Evolutionary conservation across 2,888 invertebrate genomes (phyloP), one percentile per base, ranked within the genome.

Genomic region (Apamea crenata): DNA sequence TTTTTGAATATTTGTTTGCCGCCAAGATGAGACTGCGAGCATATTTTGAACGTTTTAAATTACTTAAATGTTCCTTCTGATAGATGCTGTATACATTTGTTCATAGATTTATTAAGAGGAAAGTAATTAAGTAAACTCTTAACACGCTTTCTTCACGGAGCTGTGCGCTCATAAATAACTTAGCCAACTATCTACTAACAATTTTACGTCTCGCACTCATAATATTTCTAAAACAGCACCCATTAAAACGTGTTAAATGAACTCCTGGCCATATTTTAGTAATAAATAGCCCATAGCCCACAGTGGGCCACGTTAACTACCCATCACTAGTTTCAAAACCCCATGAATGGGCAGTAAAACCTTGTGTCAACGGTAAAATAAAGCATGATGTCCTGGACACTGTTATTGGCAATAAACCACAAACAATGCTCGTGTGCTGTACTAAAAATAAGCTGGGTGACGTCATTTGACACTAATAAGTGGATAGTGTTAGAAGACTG

Each of bases 281-380:
- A 66, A 77, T 75, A 69, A 82, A 82, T 77, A 78, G 85, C 59
- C 40, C 75, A 73, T 47, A 65, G 71, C 25, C 50, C 18, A 72
- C 77, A 29, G 78, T 84, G 70, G 72, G 50, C 66, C n/a, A 68
- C 65, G 61, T 84, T 87, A 72, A 87, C 69, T 81, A 73, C 74
- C 89, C 85, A 87, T 88, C 89, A 83, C 76, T 80, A 73, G 75
- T 70, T 74, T 74, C 77, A 63, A 63, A 80, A 82, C 67, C 71
- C 79, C 75, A 82, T 87, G 90, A 90, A 90, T 87, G 85, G 90
- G 87, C 47, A 21, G 81, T 90, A 87, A 90, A 90, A 77, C 65
- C 29, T 63, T 79, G 85, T 89, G 90, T 88, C 89, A 90, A 84
- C 90, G 84, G 86, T 83, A 78, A 89, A 89, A 85, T 89, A 83